Conservation (phyloP, 2,888 invertebrate species). For the Agriopis marginaria region DNA sequence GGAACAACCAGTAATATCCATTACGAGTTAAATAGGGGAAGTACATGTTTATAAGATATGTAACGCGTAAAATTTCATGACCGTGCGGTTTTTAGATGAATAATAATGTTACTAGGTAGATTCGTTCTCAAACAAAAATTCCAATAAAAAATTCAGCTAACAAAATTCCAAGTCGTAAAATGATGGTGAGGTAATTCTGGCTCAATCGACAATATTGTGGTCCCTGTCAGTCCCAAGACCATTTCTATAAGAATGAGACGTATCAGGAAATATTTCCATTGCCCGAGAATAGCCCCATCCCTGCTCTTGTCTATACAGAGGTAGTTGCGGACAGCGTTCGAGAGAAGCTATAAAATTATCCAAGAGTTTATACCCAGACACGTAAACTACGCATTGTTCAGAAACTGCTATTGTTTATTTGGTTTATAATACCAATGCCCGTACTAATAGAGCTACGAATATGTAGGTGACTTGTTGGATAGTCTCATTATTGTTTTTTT, state of each 20-base stretch:
- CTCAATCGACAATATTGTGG: not conserved
- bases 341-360: not conserved
- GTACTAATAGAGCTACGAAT: not conserved
- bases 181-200: not conserved
- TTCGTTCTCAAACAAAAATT: not conserved
- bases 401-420: constrained; percentile 1
- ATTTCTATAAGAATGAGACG: no score
- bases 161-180: not conserved
- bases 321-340: no score
- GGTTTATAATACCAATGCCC: not conserved
- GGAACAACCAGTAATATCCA: no score
- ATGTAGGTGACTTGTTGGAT: no score
- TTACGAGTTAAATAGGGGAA: no score
- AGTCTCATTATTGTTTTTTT: no score
- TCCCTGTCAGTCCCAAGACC: not conserved
- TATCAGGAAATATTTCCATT: no score
- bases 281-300: no score
- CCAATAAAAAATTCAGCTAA: not conserved
- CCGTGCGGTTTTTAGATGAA: no score
- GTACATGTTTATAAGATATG: no score
- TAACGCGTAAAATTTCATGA: no score
- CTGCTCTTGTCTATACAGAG: no score
- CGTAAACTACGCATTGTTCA: constrained; percentile 1
- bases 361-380: constrained; percentile 1
- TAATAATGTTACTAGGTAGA: not conserved